Conservation (phyloP, 2,113 vertebrate genomes). For the Caretta caretta region DNA sequence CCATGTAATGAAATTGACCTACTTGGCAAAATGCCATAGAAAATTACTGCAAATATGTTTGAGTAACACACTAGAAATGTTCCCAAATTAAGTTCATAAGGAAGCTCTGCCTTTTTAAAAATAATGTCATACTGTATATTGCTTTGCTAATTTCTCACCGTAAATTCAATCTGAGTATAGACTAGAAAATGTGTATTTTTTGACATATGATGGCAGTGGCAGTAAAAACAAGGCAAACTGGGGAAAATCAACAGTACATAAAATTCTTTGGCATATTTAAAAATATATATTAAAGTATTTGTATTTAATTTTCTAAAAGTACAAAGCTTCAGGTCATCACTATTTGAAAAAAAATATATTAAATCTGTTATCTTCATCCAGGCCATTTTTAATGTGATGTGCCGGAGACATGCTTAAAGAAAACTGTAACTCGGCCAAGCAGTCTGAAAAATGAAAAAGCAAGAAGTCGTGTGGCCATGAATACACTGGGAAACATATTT, state of each 20-base stretch:
- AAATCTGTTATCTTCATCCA: background rate
- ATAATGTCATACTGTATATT: background rate
- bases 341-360: background rate
- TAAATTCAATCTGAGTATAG: background rate
- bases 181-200: background rate
- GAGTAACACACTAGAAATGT: background rate
- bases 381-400: background rate
- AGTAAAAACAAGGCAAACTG: background rate
- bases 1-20: background rate
- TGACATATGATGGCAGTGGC: background rate
- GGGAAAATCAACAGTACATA: background rate
- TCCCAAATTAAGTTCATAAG: background rate
- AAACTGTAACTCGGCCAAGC: background rate
- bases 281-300: background rate
- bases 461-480: background rate
- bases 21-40: background rate
- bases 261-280: background rate
- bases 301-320: background rate
- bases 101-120: background rate
- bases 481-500: background rate
- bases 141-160: background rate
- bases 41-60: slow-evolving; percentile 9
- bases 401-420: background rate
- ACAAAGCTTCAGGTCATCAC: background rate
- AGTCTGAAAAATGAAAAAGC: background rate